phyloP scores from a whole-genome alignment of 64 coral and sea anemone species.

The Dendrophyllia cribrosa region DNA sequence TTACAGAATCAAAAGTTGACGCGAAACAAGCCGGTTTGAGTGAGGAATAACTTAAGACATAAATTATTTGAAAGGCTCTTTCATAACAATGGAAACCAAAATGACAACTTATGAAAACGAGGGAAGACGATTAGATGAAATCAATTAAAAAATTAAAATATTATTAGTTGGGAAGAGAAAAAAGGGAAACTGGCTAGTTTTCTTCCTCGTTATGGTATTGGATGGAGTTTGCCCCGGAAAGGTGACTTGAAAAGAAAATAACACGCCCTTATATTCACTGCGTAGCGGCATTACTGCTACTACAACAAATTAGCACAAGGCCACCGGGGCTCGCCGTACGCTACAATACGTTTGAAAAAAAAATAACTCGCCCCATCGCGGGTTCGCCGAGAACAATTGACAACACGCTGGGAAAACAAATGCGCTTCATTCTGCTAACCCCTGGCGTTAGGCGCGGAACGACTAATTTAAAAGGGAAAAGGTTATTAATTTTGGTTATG shows the following conservation, averaged over 20 bases:
- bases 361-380: background rate
- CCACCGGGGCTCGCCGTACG: background rate
- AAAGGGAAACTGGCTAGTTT: background rate
- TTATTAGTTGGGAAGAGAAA: background rate
- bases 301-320: slow-evolving; percentile 20
- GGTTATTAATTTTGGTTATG: slow-evolving; percentile 1
- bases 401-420: slow-evolving; percentile 34
- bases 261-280: background rate
- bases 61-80: too few species aligned
- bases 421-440: background rate
- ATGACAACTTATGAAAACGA: too few species aligned
- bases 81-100: too few species aligned
- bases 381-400: background rate
- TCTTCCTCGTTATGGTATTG: background rate
- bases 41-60: too few species aligned
- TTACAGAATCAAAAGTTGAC: too few species aligned
- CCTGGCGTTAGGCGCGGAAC: background rate
- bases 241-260: background rate
- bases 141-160: too few species aligned
- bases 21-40: too few species aligned
- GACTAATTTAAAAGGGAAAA: background rate
- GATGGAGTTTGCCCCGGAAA: background rate
- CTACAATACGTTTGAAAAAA: background rate
- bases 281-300: background rate
- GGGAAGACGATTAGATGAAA: too few species aligned